These are phyloP conservation scores for Drosophila rufa DNA, from an alignment of 1,140 invertebrate genomes.

Conservation along the genomic window DNA sequence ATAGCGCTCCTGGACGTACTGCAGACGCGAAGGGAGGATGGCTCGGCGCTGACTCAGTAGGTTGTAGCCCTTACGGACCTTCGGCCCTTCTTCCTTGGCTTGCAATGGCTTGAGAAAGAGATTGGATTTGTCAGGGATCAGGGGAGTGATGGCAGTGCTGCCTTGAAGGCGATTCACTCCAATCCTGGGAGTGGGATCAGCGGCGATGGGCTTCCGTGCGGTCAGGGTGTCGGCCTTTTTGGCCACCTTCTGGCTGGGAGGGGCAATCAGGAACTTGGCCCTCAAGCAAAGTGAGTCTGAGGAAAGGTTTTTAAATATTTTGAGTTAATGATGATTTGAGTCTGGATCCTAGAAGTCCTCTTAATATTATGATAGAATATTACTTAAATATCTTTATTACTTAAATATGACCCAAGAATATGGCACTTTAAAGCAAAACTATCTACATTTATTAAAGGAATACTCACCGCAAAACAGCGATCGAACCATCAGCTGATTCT, in stretches of 20 bases:
- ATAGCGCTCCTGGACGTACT: constrained; percentile 56
- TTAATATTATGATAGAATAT: too few relatives aligned
- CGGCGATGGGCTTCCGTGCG: not conserved
- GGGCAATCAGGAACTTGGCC: not conserved
- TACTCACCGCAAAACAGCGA: not conserved
- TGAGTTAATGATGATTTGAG: too few relatives aligned
- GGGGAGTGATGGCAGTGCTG: not conserved
- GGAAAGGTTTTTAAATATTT: too few relatives aligned
- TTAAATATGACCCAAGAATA: too few relatives aligned
- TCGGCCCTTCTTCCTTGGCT: not conserved
- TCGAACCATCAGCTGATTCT: not conserved
- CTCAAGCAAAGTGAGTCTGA: not conserved
- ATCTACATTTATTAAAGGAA: too few relatives aligned
- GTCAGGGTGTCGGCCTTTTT: too few relatives aligned
- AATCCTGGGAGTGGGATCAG: too few relatives aligned
- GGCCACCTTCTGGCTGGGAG: not conserved
- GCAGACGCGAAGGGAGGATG: constrained; percentile 47
- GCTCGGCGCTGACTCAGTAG: constrained; percentile 47
- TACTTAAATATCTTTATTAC: too few relatives aligned
- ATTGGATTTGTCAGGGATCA: not conserved
- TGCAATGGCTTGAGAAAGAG: not conserved
- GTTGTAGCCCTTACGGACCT: constrained; percentile 16
- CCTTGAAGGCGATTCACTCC: too few relatives aligned
- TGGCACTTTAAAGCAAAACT: too few relatives aligned
- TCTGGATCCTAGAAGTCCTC: too few relatives aligned